These are phyloP conservation scores for Micromussa lordhowensis DNA, from an alignment of 92 coral and sea anemone species.

Conservation along the genomic window DNA sequence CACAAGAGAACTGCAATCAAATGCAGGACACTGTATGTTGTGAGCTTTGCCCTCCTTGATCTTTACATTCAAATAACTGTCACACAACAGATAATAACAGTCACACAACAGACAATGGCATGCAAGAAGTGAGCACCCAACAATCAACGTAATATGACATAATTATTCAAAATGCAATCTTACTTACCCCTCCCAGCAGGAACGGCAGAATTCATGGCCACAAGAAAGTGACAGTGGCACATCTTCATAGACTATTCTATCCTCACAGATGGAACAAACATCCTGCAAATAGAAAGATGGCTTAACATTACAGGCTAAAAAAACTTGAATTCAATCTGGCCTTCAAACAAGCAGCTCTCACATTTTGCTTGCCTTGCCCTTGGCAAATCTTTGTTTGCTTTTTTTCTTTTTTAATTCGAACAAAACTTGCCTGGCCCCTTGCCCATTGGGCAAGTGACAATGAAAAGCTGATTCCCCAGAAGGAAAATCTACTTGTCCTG, in stretches of 20 bases:
- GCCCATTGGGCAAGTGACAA: no score
- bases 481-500: no score
- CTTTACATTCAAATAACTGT: slow-evolving; percentile 89
- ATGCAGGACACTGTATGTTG: slow-evolving; percentile 93
- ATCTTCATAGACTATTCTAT: slow-evolving; percentile 62
- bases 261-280: slow-evolving; percentile 86
- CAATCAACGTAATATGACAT: neutral
- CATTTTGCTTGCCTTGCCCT: no score
- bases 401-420: no score
- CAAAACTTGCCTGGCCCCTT: no score
- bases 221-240: slow-evolving; percentile 83
- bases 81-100: neutral
- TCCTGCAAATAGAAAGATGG: slow-evolving; percentile 42
- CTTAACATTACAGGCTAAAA: no score
- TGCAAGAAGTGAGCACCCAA: neutral
- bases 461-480: no score
- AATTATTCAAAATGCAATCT: neutral
- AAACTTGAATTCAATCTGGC: no score
- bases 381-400: no score
- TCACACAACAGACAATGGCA: slow-evolving; percentile 3
- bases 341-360: no score
- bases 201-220: slow-evolving; percentile 87
- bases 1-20: slow-evolving; percentile 85
- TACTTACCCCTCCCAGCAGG: slow-evolving; percentile 93
- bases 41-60: slow-evolving; percentile 95